These are phyloP conservation scores for Megathymus violae DNA, from an alignment of 1,140 invertebrate species.

Conservation along the genomic window DNA sequence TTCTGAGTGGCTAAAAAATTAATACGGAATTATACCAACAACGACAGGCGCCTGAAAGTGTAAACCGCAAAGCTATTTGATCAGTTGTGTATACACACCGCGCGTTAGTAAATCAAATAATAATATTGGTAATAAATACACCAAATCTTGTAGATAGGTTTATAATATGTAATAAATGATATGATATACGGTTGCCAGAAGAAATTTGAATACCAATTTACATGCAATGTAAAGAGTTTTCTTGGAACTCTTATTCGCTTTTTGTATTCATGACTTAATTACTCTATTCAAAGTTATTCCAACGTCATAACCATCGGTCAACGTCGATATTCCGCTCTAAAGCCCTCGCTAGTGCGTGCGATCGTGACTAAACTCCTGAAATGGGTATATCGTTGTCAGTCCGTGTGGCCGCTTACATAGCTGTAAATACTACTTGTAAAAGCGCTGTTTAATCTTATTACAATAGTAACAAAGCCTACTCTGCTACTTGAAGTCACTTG, in stretches of 20 bases:
- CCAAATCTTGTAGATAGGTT: too few species aligned
- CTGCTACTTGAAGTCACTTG: conserved; percentile 45
- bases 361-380: conserved; percentile 79
- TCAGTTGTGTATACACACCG: not conserved
- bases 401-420: conserved; percentile 67
- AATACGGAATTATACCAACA: too few species aligned
- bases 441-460: conserved; percentile 36
- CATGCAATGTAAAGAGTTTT: conserved; percentile 37
- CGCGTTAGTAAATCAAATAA: not conserved
- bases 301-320: conserved; percentile 78
- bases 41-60: too few species aligned
- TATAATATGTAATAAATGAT: too few species aligned
- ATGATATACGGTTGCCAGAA: too few species aligned
- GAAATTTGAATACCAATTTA: not conserved
- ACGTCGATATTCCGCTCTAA: conserved; percentile 70
- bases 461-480: conserved; percentile 48
- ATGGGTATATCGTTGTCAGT: conserved; percentile 66
- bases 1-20: too few species aligned
- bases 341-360: conserved; percentile 61
- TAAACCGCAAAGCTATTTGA: not conserved
- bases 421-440: too few species aligned
- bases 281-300: conserved; percentile 79
- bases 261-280: conserved; percentile 75
- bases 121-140: not conserved
- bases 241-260: conserved; percentile 55